Percentiles rank a stretch among this genome's conserved stretches.
Conservation (phyloP, 2,797 vertebrate species). For the Thamnophis elegans region DNA sequence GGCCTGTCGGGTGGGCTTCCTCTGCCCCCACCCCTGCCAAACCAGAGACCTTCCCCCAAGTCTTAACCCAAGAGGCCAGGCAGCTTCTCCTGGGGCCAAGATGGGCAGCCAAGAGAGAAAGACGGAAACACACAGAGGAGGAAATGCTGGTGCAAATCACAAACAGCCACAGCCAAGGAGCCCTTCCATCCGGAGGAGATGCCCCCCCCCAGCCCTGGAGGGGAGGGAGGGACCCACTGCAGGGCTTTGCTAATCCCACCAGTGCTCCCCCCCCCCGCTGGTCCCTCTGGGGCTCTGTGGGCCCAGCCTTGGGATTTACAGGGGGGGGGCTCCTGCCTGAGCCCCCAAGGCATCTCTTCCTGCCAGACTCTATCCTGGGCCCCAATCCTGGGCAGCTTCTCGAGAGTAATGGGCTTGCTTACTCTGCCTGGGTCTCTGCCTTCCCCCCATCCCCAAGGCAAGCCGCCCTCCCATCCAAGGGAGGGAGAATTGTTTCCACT, state of each 20-base stretch:
- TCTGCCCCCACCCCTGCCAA: too few species aligned
- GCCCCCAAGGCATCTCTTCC: not conserved
- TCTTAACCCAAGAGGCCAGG: not conserved
- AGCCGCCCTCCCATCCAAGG: too few species aligned
- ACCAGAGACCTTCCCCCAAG: not conserved
- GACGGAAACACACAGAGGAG: too few species aligned
- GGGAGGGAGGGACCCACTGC: not conserved
- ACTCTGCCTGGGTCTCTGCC: not conserved
- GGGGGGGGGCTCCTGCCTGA: not conserved
- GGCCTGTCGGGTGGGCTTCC: not conserved
- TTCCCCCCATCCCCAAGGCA: not conserved
- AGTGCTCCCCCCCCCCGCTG: not conserved
- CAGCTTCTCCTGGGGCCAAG: not conserved
- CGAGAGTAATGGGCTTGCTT: not conserved
- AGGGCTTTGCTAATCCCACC: not conserved
- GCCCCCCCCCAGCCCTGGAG: not conserved
- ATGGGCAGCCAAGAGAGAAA: not conserved
- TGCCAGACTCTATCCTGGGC: not conserved
- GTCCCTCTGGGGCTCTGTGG: not conserved
- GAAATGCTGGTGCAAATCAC: not conserved
- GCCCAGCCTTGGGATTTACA: not conserved
- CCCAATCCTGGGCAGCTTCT: not conserved
- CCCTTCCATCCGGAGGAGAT: not conserved
- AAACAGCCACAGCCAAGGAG: not conserved
- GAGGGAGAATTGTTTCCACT: not conserved